phyloP scores from a whole-genome alignment of 2,888 invertebrate species.

The Helobdella robusta region DNA sequence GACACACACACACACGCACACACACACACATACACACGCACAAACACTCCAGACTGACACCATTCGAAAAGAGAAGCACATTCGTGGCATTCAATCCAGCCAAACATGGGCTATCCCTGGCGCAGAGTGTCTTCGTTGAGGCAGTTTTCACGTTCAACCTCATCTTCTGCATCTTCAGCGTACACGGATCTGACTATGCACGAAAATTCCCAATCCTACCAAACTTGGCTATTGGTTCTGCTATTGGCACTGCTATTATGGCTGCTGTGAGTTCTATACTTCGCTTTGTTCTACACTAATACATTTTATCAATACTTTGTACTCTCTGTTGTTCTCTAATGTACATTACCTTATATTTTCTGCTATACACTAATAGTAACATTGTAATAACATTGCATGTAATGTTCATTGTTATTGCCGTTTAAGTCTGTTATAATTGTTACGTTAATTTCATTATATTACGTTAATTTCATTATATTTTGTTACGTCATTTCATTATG shows the following conservation, averaged over 20 bases:
- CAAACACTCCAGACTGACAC: slow-evolving; percentile 13
- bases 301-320: no score
- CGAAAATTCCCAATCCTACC: slow-evolving; percentile 6
- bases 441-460: no score
- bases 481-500: no score
- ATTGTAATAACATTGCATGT: no score
- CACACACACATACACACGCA: no score
- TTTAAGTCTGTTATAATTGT: no score
- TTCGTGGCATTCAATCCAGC: slow-evolving; percentile 14
- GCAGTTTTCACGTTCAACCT: slow-evolving; percentile 21
- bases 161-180: slow-evolving; percentile 20
- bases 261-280: slow-evolving; percentile 21
- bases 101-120: neutral
- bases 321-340: no score
- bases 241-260: slow-evolving; percentile 22
- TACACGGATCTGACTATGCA: slow-evolving; percentile 6
- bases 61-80: neutral
- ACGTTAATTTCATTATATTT: no score
- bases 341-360: no score
- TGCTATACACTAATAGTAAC: no score
- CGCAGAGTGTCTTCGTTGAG: slow-evolving; percentile 18
- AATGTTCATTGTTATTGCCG: no score
- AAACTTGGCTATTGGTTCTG: slow-evolving; percentile 14
- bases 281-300: no score
- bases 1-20: neutral